A percentile compares a stretch with the other conserved stretches of the same genome.
Conservation (phyloP, 1,140 invertebrate genomes). For the Anadara kagoshimensis region DNA sequence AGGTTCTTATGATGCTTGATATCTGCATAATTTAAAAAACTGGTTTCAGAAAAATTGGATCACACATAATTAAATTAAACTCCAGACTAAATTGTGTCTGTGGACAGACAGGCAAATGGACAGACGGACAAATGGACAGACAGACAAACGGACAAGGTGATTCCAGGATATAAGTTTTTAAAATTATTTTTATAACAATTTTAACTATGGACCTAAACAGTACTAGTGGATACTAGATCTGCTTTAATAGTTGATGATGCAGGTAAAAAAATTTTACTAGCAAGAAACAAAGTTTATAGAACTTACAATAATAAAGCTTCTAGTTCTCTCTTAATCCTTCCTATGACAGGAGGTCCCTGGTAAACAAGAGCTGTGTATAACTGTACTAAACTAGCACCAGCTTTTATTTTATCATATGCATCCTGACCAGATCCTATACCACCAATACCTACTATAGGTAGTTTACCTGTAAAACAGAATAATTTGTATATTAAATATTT, state of each 20-base stretch:
- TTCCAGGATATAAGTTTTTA: too few species aligned
- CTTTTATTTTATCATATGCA: conserved; percentile 93
- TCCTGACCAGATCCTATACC: conserved; percentile 82
- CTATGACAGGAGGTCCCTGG: conserved; percentile 71
- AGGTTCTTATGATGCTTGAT: background rate
- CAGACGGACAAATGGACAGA: too few species aligned
- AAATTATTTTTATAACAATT: too few species aligned
- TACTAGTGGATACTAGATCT: background rate
- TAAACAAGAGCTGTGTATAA: conserved; percentile 92
- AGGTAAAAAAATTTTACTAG: too few species aligned
- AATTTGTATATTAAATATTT: background rate
- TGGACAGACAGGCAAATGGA: too few species aligned
- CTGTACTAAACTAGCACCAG: conserved; percentile 91
- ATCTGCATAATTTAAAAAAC: too few species aligned
- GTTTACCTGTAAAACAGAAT: conserved; percentile 72
- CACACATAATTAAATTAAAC: too few species aligned
- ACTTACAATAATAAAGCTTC: conserved; percentile 77
- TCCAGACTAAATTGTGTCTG: too few species aligned
- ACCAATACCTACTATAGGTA: conserved; percentile 77
- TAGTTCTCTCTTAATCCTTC: conserved; percentile 80
- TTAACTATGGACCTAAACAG: too few species aligned
- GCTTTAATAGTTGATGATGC: too few species aligned
- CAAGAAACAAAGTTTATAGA: background rate
- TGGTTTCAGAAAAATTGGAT: too few species aligned
- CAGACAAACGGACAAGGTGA: too few species aligned